A percentile compares a stretch with the other conserved stretches of the same genome.
phyloP scores from a whole-genome alignment of 1,140 invertebrate genomes.

The Nomia melanderi region DNA sequence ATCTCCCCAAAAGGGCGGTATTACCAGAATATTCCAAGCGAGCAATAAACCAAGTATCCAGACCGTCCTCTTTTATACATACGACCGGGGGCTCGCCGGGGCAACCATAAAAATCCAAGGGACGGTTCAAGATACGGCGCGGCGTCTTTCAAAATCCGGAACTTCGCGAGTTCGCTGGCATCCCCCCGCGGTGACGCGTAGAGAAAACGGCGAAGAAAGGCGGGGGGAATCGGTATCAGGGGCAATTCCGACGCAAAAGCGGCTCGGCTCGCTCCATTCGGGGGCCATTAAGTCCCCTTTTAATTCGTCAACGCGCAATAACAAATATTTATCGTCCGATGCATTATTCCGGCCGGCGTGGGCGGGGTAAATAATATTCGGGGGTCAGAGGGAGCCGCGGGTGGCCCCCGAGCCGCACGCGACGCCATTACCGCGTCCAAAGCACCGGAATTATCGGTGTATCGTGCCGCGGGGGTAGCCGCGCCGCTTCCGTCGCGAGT shows the following conservation, averaged over 20 bases:
- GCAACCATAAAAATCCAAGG: background rate
- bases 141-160: background rate
- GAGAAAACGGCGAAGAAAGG: no score
- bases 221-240: background rate
- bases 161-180: background rate
- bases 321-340: constrained; percentile 1
- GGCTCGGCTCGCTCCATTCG: background rate
- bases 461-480: constrained; percentile 8
- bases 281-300: constrained; percentile 11
- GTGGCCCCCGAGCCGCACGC: background rate
- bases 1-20: no score
- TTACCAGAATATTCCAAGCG: no score
- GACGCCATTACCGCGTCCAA: constrained; percentile 33
- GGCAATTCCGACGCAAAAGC: background rate
- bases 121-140: background rate
- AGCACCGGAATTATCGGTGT: constrained; percentile 43
- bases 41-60: background rate
- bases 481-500: background rate
- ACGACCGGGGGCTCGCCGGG: background rate
- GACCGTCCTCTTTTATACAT: background rate
- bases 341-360: background rate
- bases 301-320: constrained; percentile 13
- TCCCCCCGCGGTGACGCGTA: no score
- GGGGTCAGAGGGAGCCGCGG: background rate
- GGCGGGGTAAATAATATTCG: constrained; percentile 17